Evolutionary conservation across 1,140 invertebrate species (phyloP), one percentile per base, ranked within the genome.

Genomic region (Drepana arcuata): DNA sequence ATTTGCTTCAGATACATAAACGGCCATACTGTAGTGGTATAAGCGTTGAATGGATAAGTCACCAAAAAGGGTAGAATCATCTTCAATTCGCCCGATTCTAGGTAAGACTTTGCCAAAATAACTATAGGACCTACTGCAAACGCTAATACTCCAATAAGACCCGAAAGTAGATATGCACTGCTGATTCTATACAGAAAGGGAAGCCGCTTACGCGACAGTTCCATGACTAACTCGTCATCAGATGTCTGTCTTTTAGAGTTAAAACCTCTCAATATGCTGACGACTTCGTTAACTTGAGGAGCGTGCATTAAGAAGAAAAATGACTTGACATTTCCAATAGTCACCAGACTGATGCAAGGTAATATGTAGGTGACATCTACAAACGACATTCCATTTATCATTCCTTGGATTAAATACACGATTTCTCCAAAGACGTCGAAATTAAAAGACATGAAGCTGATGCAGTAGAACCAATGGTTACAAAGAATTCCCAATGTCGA

Each of bases 31-130:
- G 31, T 24, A 14, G 55, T 27, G 32, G 51, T 41, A 14, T 30
- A 41, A 14, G 24, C 13, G 48, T 68, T 49, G 32, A 68, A 62
- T 7, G 64, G 64, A 48, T 62, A 68, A 10, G 14, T 39, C 2
- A 57, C 10, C 2, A 58, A n/a, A 38, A 58, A 68, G 1, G 64
- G 64, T 9, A 53, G 27, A 9, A 42, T 15, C 5, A 58, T 26
- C 33, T 42, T 33, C 5, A 67, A 10, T 26, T 55, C 34, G 1
- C 56, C 56, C 5, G 42, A 41, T n/a, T 24, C 23, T 1, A 38
- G 41, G 30, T 60, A 67, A 11, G 36, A 16, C 1, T 36, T 23
- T 13, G 23, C 36, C 11, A 29, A 44, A 7, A 46, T 24, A 4
- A 47, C 4, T 11, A 57, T 28, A 0, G 64, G 58, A 1, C 39